Evolutionary conservation across 2,113 vertebrate species (phyloP).

Genomic region (Perccottus glenii): DNA sequence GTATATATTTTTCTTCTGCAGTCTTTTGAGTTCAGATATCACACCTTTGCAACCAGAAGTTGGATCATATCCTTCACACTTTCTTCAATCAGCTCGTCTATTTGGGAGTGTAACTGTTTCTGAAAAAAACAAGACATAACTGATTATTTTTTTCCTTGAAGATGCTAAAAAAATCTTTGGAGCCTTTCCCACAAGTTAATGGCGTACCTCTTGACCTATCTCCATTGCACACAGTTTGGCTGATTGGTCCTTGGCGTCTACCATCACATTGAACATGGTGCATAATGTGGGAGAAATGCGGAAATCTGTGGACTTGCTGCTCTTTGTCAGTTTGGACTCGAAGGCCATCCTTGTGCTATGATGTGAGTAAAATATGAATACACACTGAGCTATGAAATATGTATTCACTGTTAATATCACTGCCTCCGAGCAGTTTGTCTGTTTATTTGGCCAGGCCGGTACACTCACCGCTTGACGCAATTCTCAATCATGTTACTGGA

Average conservation of each 20-base stretch:
- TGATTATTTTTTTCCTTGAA: conserved; percentile 9
- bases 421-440: conserved; percentile 4
- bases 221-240: conserved; percentile 99
- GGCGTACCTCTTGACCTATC: conserved; percentile 96
- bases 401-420: conserved; percentile 11
- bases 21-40: background rate
- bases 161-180: too few species aligned
- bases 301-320: conserved; percentile 99
- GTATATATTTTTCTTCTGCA: too few species aligned
- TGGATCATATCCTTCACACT: conserved; percentile 99
- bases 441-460: background rate
- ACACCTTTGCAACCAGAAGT: conserved; percentile 96
- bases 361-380: conserved; percentile 58
- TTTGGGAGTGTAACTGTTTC: conserved; percentile 98
- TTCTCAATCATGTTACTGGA: conserved; percentile 99
- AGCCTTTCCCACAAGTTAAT: background rate
- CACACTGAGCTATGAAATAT: background rate
- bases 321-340: conserved; percentile 98
- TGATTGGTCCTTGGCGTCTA: conserved; percentile 99
- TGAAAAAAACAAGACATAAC: conserved; percentile 53
- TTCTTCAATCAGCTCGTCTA: conserved; percentile 98
- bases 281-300: conserved; percentile 98
- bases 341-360: conserved; percentile 97
- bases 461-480: conserved; percentile 94
- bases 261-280: conserved; percentile 99